Evolutionary conservation across 2,888 invertebrate species (phyloP).

Genomic region (Apamea monoglypha): DNA sequence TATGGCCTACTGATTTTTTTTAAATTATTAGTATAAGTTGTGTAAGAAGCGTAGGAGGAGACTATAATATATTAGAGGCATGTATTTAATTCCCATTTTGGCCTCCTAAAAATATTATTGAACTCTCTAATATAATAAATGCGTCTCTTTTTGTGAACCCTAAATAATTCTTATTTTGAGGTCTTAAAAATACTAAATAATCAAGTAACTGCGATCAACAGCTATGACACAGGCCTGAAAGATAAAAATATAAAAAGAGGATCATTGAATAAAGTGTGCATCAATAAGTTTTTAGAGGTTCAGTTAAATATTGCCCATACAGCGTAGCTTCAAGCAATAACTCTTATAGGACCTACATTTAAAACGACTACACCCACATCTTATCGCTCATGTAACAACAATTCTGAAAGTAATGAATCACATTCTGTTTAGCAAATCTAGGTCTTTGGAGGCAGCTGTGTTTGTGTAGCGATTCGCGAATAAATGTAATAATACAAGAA

Average conservation of each 20-base stretch:
- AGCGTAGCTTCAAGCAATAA: not conserved
- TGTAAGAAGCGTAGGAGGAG: not conserved
- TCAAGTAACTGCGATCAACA: not conserved
- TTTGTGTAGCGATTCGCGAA: constrained; percentile 29
- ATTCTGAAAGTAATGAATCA: constrained; percentile 42
- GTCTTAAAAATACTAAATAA: not conserved
- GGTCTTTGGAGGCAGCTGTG: constrained; percentile 54
- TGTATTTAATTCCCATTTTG: too few relatives aligned
- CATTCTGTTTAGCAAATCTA: constrained; percentile 45
- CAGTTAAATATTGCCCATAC: not conserved
- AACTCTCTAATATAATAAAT: too few relatives aligned
- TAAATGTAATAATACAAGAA: constrained; percentile 15
- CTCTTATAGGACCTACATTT: not conserved
- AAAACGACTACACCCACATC: constrained; percentile 6
- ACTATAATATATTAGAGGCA: too few relatives aligned
- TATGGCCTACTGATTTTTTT: not conserved
- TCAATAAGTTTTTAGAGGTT: too few relatives aligned
- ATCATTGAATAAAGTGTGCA: not conserved
- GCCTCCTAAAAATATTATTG: too few relatives aligned
- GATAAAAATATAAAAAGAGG: not conserved
- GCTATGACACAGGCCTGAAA: not conserved
- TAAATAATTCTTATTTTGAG: not conserved
- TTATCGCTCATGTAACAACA: constrained; percentile 34
- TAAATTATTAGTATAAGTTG: too few relatives aligned
- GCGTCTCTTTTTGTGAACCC: not conserved